Conservation (phyloP, 1,140 invertebrate species). For the Forficula auricularia region DNA sequence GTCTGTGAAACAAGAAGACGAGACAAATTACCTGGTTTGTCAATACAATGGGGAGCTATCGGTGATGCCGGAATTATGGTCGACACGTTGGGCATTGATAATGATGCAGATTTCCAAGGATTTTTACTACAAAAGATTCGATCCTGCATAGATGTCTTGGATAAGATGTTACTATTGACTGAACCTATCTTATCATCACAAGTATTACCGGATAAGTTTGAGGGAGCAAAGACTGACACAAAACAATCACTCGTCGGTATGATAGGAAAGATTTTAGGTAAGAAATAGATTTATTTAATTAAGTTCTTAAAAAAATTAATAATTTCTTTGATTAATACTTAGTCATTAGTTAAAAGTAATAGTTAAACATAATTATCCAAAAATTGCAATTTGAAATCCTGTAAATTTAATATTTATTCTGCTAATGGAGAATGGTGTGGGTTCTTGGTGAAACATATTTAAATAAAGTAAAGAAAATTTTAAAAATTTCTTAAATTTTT, state of each 20-base stretch:
- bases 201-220: slow-evolving; percentile 60
- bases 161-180: slow-evolving; percentile 71
- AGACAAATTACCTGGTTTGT: slow-evolving; percentile 34
- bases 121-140: slow-evolving; percentile 81
- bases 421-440: too few species aligned
- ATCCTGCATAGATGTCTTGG: slow-evolving; percentile 72
- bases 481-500: too few species aligned
- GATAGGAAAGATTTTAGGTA: too few species aligned
- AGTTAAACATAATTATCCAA: too few species aligned
- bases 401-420: too few species aligned
- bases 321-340: too few species aligned
- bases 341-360: too few species aligned
- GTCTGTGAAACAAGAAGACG: slow-evolving; percentile 64
- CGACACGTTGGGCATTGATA: slow-evolving; percentile 61
- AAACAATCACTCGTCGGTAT: too few species aligned
- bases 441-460: too few species aligned
- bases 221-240: slow-evolving; percentile 32
- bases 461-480: too few species aligned
- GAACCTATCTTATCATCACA: slow-evolving; percentile 70
- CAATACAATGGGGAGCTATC: slow-evolving; percentile 95
- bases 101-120: slow-evolving; percentile 78
- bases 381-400: too few species aligned
- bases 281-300: slow-evolving; percentile 43
- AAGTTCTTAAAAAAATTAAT: slow-evolving; percentile 63
- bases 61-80: slow-evolving; percentile 87